These are phyloP conservation scores for Triops longicaudatus DNA, from an alignment of 1,140 invertebrate species.

Conservation along the genomic window DNA sequence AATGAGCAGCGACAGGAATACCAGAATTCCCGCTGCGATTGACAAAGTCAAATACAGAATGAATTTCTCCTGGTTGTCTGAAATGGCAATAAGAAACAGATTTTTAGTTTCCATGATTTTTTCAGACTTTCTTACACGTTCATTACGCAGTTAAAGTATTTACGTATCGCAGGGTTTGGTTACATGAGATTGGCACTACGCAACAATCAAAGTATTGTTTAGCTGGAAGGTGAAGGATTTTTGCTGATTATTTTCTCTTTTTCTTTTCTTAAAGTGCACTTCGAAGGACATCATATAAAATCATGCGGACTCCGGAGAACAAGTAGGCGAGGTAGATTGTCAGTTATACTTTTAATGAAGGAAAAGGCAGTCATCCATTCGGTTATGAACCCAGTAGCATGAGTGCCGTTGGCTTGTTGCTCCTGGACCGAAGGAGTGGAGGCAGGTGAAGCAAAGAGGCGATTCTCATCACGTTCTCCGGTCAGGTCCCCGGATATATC, in stretches of 20 bases:
- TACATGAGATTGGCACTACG: too few species aligned
- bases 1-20: slow-evolving; percentile 57
- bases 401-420: slow-evolving; percentile 39
- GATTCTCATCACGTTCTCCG: background rate
- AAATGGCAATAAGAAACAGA: slow-evolving; percentile 32
- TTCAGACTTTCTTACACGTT: background rate
- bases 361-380: slow-evolving; percentile 53
- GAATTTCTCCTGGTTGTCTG: slow-evolving; percentile 68
- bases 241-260: background rate
- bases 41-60: slow-evolving; percentile 66
- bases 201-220: too few species aligned
- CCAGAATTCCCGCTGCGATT: slow-evolving; percentile 54
- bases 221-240: too few species aligned
- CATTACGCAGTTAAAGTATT: too few species aligned
- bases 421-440: slow-evolving; percentile 18
- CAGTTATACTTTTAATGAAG: slow-evolving; percentile 38
- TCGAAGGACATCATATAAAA: background rate
- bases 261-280: background rate
- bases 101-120: background rate
- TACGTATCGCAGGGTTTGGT: too few species aligned
- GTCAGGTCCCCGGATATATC: slow-evolving; percentile 1
- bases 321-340: background rate
- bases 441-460: background rate
- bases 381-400: slow-evolving; percentile 50
- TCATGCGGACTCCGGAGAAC: background rate